A percentile compares a stretch with the other conserved stretches of the same genome.
Evolutionary conservation across 2,888 invertebrate genomes (phyloP).

Genomic region (Neoaliturus tenellus): DNA sequence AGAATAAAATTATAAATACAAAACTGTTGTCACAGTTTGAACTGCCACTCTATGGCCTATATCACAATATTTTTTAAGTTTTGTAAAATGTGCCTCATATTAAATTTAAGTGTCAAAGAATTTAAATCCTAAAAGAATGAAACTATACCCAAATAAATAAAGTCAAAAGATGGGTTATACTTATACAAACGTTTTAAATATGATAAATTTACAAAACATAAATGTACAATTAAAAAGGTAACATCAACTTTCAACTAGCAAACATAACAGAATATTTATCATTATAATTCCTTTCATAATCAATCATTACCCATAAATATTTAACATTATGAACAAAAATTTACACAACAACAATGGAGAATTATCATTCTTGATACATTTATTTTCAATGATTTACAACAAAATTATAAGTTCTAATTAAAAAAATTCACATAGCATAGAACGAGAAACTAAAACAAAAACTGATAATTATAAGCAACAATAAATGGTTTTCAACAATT

Average conservation of each 20-base stretch:
- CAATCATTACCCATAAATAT: not conserved
- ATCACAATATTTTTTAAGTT: no score
- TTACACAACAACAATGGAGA: not conserved
- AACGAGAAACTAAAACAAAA: not conserved
- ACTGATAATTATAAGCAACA: not conserved
- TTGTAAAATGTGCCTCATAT: no score
- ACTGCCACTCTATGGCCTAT: no score
- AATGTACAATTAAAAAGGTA: conserved; percentile 31
- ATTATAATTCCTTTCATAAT: not conserved
- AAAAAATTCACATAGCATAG: not conserved
- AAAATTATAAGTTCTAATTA: not conserved
- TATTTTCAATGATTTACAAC: not conserved
- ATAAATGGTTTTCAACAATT: not conserved
- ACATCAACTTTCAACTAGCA: conserved; percentile 23
- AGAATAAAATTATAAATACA: no score
- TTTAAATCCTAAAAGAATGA: no score
- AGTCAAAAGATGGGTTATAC: not conserved
- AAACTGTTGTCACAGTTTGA: no score
- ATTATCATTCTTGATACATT: not conserved
- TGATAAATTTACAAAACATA: not conserved
- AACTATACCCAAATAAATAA: no score
- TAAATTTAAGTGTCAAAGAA: no score
- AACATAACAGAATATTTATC: conserved; percentile 32
- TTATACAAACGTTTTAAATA: not conserved
- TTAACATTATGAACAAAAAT: conserved; percentile 35